Evolutionary conservation across 2,113 vertebrate genomes (phyloP), one percentile per base, ranked within the genome.

Genomic region (Perccottus glenii): DNA sequence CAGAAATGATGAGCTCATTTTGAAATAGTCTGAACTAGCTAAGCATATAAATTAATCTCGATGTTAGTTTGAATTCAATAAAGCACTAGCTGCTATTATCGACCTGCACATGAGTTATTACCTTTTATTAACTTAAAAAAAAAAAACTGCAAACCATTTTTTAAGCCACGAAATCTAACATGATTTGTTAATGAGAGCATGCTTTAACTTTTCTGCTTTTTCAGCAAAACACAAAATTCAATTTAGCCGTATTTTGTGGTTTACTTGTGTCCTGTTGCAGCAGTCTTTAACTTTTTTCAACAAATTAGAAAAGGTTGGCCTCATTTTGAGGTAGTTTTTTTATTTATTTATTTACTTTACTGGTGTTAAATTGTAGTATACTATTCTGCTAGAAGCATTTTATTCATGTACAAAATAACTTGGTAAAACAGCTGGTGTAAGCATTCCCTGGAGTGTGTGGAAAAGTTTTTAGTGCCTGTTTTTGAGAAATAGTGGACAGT

Each of bases 341-440:
- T 27, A 27, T 27, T 27, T 27, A 3, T 27, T 27, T 27, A 2
- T 27, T 27, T 27, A 27, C 19, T 27, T 27, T 27, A 27, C 19
- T 27, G 19, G 19, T 27, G 19, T 27, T 27, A 27, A 1, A 27
- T 27, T 27, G 19, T 27, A 27, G 19, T 27, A 27, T 27, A 27
- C 19, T 27, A 27, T 27, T 27, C 19, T 27, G 1, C 19, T 27
- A 27, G 19, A 27, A 27, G 19, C 19, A 27, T 27, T 27, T 27
- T 27, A 27, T 27, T 27, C 19, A 27, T 27, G 19, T 27, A 65
- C 35, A 60, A 73, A 4, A 42, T 8, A 60, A 71, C 55, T 59
- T 9, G 12, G 36, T 46, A 32, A 64, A 75, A 77, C 78, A 80
- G 76, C 79, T 78, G 76, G 70, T 63, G 73, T 58, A 56, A 72